Percentiles rank a stretch among this genome's conserved stretches.
phyloP scores from a whole-genome alignment of 2,888 invertebrate genomes.

The Mythimna vitellina region DNA sequence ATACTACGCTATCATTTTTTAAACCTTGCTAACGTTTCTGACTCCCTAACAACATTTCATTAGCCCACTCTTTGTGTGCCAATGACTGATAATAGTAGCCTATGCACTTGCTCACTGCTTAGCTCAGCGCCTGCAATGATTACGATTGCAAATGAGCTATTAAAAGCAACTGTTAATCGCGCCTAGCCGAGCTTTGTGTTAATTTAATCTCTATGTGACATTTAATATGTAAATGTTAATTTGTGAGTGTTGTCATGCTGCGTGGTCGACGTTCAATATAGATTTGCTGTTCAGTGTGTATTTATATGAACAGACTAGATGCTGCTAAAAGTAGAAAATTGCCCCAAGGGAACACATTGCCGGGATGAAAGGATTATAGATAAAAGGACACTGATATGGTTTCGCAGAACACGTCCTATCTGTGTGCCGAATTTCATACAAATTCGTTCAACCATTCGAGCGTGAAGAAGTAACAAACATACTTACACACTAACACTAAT shows the following conservation, averaged over 20 bases:
- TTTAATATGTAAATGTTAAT: constrained; percentile 50
- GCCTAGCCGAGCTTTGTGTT: constrained; percentile 12
- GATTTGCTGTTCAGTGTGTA: constrained; percentile 2
- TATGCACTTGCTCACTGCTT: constrained; percentile 5
- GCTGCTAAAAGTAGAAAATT: too few relatives aligned
- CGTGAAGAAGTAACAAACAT: too few relatives aligned
- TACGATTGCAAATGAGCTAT: constrained; percentile 58
- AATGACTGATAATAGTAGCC: constrained; percentile 31
- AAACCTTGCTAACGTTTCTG: constrained; percentile 18
- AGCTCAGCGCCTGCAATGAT: constrained; percentile 38
- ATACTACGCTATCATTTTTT: too few relatives aligned
- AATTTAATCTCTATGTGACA: constrained; percentile 53
- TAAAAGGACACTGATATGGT: too few relatives aligned
- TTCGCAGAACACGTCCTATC: too few relatives aligned
- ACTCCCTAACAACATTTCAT: constrained; percentile 51
- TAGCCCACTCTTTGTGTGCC: constrained; percentile 49
- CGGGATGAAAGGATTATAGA: too few relatives aligned
- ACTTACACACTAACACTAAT: too few relatives aligned
- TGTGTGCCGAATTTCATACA: too few relatives aligned
- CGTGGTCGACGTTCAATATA: constrained; percentile 7
- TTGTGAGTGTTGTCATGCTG: constrained; percentile 24
- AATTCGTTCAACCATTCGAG: too few relatives aligned
- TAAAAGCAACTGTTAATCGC: constrained; percentile 40
- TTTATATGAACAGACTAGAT: not conserved
- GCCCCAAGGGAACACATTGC: too few relatives aligned